A percentile compares a stretch with the other conserved stretches of the same genome.
These are phyloP conservation scores for Chydorus sphaericus DNA, from an alignment of 2,888 invertebrate species.

Conservation along the genomic window DNA sequence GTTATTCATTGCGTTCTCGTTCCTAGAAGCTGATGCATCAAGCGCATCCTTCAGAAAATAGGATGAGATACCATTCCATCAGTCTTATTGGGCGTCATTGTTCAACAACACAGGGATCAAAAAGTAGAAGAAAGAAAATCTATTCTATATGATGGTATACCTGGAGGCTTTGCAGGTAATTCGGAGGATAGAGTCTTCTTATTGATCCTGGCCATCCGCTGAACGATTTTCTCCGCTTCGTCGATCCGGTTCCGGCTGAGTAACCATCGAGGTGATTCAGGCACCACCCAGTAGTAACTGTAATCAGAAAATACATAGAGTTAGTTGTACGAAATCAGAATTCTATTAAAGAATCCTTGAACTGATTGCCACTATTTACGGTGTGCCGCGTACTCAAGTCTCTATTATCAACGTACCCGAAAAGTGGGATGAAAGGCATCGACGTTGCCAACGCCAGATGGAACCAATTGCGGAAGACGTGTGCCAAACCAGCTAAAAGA, in stretches of 20 bases:
- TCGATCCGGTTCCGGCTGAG: slow-evolving; percentile 46
- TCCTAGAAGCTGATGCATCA: no score
- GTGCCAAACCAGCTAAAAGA: slow-evolving; percentile 43
- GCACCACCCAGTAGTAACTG: slow-evolving; percentile 49
- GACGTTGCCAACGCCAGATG: slow-evolving; percentile 45
- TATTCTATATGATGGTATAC: no score
- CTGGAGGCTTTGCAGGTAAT: slow-evolving; percentile 44
- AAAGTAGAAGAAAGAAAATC: no score
- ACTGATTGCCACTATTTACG: background rate
- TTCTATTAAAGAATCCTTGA: no score
- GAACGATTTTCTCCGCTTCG: slow-evolving; percentile 47
- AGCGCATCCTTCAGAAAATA: no score
- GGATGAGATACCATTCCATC: no score
- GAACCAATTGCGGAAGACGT: slow-evolving; percentile 44
- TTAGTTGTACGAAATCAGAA: background rate
- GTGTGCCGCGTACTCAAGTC: no score
- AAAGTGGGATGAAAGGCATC: slow-evolving; percentile 42
- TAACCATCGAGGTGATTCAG: slow-evolving; percentile 54
- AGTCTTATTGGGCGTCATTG: no score
- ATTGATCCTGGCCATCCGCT: slow-evolving; percentile 45
- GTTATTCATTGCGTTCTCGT: no score
- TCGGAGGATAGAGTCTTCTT: slow-evolving; percentile 39
- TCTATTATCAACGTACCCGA: slow-evolving; percentile 29
- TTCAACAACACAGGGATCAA: no score
- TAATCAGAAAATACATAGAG: slow-evolving; percentile 7